A percentile compares a stretch with the other conserved stretches of the same genome.
Evolutionary conservation across 92 coral and sea anemone genomes (phyloP).

Genomic region (Epizoanthus ramosus): DNA sequence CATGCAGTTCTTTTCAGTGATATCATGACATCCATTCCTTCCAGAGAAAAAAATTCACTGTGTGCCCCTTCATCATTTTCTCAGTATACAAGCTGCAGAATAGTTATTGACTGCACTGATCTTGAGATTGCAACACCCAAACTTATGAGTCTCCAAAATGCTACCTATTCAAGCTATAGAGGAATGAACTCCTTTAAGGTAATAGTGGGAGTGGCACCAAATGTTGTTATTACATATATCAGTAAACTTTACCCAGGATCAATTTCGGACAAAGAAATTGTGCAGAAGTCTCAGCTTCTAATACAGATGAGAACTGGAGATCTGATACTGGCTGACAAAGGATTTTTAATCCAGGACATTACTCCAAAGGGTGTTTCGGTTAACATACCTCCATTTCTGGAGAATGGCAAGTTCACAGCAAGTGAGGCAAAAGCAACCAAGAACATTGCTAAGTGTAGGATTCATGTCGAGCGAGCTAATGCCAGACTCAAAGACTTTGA

Average conservation of each 20-base stretch:
- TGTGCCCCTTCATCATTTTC: conserved; percentile 37
- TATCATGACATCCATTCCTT: conserved; percentile 35
- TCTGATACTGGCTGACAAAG: conserved; percentile 56
- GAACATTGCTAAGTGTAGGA: too few relatives aligned
- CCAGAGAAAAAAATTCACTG: conserved; percentile 15
- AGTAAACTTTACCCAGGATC: conserved; percentile 58
- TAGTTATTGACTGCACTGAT: conserved; percentile 36
- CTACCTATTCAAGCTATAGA: conserved; percentile 59
- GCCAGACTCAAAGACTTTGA: conserved; percentile 65
- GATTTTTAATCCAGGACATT: conserved; percentile 55
- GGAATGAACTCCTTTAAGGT: conserved; percentile 63
- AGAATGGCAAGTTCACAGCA: conserved; percentile 55
- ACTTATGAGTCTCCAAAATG: conserved; percentile 47
- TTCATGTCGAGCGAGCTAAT: conserved; percentile 43
- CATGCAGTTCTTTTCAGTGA: conserved; percentile 15
- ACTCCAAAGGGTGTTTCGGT: conserved; percentile 53
- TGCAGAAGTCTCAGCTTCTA: conserved; percentile 46
- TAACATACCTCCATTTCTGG: conserved; percentile 52
- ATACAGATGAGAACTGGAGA: conserved; percentile 44
- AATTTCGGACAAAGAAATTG: conserved; percentile 59
- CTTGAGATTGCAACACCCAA: conserved; percentile 48
- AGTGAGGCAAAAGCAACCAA: conserved; percentile 47
- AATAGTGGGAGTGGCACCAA: conserved; percentile 48
- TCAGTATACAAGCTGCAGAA: conserved; percentile 47
- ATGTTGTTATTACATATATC: conserved; percentile 46